phyloP scores from a whole-genome alignment of 2,888 invertebrate species.

The Gymnoscelis rufifasciata region DNA sequence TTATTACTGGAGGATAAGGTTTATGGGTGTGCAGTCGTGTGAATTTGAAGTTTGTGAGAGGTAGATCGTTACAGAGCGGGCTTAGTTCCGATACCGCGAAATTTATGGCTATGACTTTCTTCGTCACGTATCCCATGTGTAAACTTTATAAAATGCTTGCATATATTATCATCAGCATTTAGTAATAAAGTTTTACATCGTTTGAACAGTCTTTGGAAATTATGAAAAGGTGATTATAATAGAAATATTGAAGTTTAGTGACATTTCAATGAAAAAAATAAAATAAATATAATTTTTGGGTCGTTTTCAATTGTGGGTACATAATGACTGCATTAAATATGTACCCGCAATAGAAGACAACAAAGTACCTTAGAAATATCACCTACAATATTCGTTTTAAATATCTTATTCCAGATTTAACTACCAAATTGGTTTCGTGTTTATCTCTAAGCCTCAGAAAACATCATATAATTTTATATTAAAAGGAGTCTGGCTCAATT shows the following conservation, averaged over 20 bases:
- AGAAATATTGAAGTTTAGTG: too few species aligned
- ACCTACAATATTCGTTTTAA: background rate
- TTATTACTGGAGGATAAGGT: slow-evolving; percentile 15
- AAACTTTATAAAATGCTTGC: slow-evolving; percentile 34
- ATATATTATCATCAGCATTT: too few species aligned
- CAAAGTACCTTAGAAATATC: slow-evolving; percentile 2
- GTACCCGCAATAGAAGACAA: background rate
- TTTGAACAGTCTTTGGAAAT: too few species aligned
- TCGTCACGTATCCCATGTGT: slow-evolving; percentile 37
- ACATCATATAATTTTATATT: slow-evolving; percentile 24
- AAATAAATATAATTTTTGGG: too few species aligned
- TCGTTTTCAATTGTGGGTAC: too few species aligned
- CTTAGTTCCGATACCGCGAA: slow-evolving; percentile 46
- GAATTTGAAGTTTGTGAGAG: slow-evolving; percentile 23
- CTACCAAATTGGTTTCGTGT: slow-evolving; percentile 28
- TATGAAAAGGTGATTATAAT: too few species aligned
- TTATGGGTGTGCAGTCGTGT: slow-evolving; percentile 1
- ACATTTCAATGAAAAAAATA: too few species aligned
- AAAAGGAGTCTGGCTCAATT: slow-evolving; percentile 30
- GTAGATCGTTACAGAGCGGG: slow-evolving; percentile 34
- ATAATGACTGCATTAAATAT: too few species aligned
- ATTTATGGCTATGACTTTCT: slow-evolving; percentile 48
- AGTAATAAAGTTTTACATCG: too few species aligned
- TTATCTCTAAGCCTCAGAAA: slow-evolving; percentile 26
- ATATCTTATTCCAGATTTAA: slow-evolving; percentile 18